Conservation (phyloP, 2,888 invertebrate genomes). For the Cephus sareptanus region DNA sequence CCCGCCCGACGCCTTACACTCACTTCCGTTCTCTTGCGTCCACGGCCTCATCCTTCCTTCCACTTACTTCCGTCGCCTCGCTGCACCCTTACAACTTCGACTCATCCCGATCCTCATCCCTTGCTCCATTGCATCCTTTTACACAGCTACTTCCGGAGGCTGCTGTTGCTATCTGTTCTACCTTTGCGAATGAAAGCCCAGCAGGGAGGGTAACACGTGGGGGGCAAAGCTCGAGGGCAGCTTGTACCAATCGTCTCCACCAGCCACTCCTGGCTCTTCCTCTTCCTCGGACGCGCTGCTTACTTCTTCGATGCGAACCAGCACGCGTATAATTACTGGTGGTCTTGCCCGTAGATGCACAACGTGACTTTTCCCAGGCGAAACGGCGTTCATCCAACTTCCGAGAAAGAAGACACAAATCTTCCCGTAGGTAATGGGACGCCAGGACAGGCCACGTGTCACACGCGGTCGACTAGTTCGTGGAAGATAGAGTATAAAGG, state of each 20-base stretch:
- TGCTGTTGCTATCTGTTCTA: neutral
- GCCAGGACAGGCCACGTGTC: neutral
- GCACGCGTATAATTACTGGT: neutral
- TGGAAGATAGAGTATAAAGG: neutral
- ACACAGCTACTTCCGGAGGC: neutral
- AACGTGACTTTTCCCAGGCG: neutral
- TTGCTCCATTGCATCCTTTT: neutral
- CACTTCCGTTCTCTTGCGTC: neutral
- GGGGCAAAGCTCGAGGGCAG: neutral
- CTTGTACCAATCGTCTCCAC: neutral
- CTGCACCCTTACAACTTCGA: neutral
- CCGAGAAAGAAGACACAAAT: constrained; percentile 24
- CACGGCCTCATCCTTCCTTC: neutral
- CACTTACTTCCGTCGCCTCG: neutral
- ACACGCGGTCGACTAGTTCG: neutral
- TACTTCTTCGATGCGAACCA: neutral
- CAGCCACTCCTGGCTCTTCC: neutral
- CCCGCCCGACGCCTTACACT: neutral
- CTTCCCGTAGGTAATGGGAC: constrained; percentile 23
- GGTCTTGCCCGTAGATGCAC: neutral
- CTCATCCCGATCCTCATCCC: neutral
- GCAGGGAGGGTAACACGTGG: neutral
- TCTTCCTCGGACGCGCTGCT: neutral
- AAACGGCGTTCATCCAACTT: neutral
- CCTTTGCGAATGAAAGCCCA: neutral